These are phyloP conservation scores for Miniopterus natalensis DNA, from an alignment of 2,113 vertebrate species.

Conservation along the genomic window DNA sequence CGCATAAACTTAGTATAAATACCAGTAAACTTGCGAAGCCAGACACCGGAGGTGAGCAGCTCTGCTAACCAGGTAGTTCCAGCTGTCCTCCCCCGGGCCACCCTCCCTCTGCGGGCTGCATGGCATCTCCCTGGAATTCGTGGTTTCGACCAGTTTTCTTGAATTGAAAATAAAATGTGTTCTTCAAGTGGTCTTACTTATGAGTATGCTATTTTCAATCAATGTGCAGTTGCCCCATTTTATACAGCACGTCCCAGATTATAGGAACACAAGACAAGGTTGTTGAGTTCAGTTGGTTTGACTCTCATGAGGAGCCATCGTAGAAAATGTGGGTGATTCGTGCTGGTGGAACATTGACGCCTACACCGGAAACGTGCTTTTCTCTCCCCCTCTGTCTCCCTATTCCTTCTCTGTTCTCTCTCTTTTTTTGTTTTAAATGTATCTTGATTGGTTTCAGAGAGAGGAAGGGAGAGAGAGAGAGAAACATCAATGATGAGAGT, in stretches of 20 bases:
- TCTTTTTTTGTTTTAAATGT: no score
- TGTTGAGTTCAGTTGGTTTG: not conserved
- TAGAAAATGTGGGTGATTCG: fast-evolving
- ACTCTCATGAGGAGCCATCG: fast-evolving
- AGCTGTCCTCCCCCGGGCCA: not conserved
- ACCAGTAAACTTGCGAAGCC: not conserved
- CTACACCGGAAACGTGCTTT: not conserved
- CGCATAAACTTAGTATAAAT: not conserved
- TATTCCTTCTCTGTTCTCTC: not conserved
- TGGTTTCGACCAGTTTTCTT: conserved; percentile 23
- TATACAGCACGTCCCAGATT: not conserved
- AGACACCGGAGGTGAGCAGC: conserved; percentile 33
- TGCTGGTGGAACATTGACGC: fast-evolving
- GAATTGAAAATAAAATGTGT: conserved; percentile 68
- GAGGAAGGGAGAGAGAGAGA: no score
- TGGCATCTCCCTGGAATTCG: conserved; percentile 6
- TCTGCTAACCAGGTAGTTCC: not conserved
- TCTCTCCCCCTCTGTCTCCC: fast-evolving
- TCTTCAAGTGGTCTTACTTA: conserved; percentile 38
- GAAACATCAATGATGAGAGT: no score
- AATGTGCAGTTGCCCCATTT: not conserved
- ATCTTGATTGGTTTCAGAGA: no score
- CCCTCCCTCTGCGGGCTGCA: not conserved
- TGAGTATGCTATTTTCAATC: not conserved
- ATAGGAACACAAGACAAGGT: not conserved